These are phyloP conservation scores for Troides aeacus DNA, from an alignment of 2,888 invertebrate species.

Conservation along the genomic window DNA sequence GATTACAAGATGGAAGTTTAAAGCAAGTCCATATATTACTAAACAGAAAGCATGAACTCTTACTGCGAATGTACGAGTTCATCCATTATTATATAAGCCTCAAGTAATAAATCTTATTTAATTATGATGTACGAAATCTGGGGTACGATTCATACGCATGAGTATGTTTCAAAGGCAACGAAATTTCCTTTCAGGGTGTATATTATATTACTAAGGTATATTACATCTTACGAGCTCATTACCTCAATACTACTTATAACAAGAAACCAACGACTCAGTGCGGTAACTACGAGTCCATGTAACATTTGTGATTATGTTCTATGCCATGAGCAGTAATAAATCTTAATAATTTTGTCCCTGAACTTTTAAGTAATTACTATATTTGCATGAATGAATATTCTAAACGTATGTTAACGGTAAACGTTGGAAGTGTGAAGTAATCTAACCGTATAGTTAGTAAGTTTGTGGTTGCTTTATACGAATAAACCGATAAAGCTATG, in stretches of 20 bases:
- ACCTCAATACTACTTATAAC: slow-evolving; percentile 7
- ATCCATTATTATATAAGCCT: neutral
- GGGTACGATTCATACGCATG: slow-evolving; percentile 8
- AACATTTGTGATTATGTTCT: neutral
- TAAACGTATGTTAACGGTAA: neutral
- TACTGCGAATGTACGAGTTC: neutral
- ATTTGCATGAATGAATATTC: neutral
- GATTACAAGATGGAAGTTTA: neutral
- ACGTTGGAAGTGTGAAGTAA: neutral
- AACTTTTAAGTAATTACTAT: neutral
- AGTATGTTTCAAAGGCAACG: slow-evolving; percentile 12
- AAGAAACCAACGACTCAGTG: neutral
- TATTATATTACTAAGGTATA: slow-evolving; percentile 8
- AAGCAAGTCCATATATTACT: neutral
- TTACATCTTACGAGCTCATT: slow-evolving; percentile 9
- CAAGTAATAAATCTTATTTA: slow-evolving; percentile 12
- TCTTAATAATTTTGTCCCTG: too few relatives aligned
- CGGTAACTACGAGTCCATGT: neutral
- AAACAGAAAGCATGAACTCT: neutral
- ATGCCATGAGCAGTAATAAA: too few relatives aligned
- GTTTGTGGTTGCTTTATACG: slow-evolving; percentile 5
- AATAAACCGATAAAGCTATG: slow-evolving; percentile 3
- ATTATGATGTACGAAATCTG: slow-evolving; percentile 18
- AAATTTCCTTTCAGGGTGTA: slow-evolving; percentile 4
- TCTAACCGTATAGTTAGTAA: neutral